Evolutionary conservation across 2,888 invertebrate species (phyloP), one percentile per base, ranked within the genome.

Genomic region (Lochmaea crataegi): DNA sequence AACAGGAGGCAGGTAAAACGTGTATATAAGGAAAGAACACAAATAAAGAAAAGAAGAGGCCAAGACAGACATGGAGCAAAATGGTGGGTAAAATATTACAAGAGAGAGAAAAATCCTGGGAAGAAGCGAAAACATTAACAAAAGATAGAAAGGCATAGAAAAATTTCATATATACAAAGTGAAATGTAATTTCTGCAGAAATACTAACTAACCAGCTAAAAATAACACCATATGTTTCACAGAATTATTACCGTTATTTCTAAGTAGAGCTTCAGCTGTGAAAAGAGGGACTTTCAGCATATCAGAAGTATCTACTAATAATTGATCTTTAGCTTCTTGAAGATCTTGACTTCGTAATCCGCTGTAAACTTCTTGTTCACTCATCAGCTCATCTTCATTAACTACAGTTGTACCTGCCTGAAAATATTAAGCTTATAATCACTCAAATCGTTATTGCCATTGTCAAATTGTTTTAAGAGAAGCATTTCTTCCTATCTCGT

Each of bases 211-310:
- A 22, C 22, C 22, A 22, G 22, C 22, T 22, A 51, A 58, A 11
- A 58, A 65, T n/a, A 12, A 41, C 1, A 67, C 38, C n/a, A n/a
- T n/a, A n/a, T n/a, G 38, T 4, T 38, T n/a, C 3, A 63, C 71
- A 73, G 14, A 75, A 58, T 48, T 38, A 83, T 82, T 83, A 92
- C 92, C 92, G 84, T 92, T 90, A 81, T 92, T 90, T 77, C 92
- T 84, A 32, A 92, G 87, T 63, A 92, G 85, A 42, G 92, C 92
- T 85, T 92, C 92, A 42, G 92, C 92, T 68, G 92, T 92, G 83
- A 92, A 92, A 58, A 92, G 87, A 4, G 92, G 92, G 65, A 92
- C 90, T 83, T 91, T 90, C 60, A 92, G 87, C 92, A 92, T 92
- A 84, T 92, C 92, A 7, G 92, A 91, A 2, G 92, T 92, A 84